Conservation (phyloP, 2,113 vertebrate genomes). For the Chamaetylas fuelleborni region DNA sequence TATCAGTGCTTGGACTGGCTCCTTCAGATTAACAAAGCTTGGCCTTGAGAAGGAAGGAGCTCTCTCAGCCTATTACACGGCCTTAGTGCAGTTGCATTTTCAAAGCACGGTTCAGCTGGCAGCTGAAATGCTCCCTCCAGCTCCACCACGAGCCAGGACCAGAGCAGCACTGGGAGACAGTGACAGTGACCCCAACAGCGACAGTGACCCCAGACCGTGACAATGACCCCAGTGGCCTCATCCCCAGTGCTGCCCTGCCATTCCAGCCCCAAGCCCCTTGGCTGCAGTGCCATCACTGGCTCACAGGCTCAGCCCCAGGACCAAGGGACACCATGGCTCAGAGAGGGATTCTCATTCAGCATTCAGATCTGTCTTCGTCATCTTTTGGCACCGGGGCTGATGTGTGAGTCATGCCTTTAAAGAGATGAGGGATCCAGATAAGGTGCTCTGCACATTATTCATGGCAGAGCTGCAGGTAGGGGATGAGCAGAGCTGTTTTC, state of each 20-base stretch:
- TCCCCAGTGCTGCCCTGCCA: rapidly evolving
- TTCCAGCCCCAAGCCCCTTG: background rate
- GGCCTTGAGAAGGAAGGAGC: background rate
- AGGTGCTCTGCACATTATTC: background rate
- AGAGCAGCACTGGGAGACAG: background rate
- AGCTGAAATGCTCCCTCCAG: background rate
- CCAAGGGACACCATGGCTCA: rapidly evolving
- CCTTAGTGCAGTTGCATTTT: background rate
- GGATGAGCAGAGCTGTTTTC: background rate
- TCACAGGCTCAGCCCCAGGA: background rate
- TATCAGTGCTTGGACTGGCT: background rate
- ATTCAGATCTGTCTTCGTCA: background rate
- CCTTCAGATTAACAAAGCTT: background rate
- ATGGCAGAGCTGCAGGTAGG: background rate
- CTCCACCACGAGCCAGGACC: background rate
- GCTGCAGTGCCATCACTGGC: background rate
- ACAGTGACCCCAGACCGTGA: background rate
- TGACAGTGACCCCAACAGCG: background rate
- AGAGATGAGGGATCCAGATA: slow-evolving; percentile 34
- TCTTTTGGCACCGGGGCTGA: background rate
- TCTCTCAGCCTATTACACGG: background rate
- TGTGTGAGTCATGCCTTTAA: slow-evolving; percentile 48
- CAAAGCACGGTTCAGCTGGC: background rate
- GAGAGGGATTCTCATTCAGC: background rate
- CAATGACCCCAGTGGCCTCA: background rate